phyloP scores from a whole-genome alignment of 2,113 vertebrate genomes.

The Ictidomys tridecemlineatus region DNA sequence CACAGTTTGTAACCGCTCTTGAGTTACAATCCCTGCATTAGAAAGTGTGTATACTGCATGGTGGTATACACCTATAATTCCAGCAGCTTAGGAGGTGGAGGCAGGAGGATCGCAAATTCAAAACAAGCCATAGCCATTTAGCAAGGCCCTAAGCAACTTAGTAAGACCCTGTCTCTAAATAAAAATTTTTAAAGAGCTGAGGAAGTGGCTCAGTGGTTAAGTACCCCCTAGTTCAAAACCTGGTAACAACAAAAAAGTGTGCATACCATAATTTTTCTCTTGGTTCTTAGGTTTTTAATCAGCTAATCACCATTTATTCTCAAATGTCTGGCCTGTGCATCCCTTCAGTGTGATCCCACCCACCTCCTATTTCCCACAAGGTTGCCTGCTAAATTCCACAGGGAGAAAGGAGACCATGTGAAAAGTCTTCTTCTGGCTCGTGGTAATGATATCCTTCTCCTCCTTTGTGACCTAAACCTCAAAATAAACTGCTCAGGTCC shows the following conservation, averaged over 20 bases:
- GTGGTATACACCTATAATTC: too few relatives aligned
- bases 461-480: background rate
- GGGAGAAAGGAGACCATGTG: background rate
- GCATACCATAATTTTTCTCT: background rate
- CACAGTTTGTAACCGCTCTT: too few relatives aligned
- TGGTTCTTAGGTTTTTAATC: background rate
- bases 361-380: background rate
- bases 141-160: too few relatives aligned
- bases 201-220: too few relatives aligned
- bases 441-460: too few relatives aligned
- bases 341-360: too few relatives aligned
- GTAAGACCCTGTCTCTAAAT: too few relatives aligned
- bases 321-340: background rate
- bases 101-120: too few relatives aligned
- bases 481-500: background rate
- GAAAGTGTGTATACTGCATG: background rate
- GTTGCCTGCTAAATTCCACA: background rate
- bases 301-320: background rate
- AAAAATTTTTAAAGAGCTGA: too few relatives aligned
- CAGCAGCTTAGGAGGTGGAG: too few relatives aligned
- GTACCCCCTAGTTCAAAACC: too few relatives aligned
- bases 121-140: too few relatives aligned
- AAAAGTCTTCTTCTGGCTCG: background rate
- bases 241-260: background rate
- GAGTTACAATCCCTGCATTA: background rate